Base-by-base conservation (phyloP, 2,797 vertebrate genomes). In the Lagodon rhomboides region DNA sequence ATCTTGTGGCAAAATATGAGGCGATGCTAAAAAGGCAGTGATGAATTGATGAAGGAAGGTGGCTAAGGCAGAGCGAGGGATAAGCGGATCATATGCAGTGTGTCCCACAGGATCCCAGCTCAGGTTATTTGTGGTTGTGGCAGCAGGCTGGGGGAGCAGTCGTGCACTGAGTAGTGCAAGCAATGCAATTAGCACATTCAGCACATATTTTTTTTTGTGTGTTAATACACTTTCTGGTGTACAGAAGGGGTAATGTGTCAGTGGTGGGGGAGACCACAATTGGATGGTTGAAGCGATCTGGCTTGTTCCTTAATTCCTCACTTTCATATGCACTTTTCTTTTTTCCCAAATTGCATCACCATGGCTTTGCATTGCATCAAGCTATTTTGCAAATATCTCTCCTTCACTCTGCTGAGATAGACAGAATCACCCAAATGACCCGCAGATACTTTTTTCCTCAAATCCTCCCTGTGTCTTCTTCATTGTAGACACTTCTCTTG, bases 331-430 rank as follows among this genome's bases (percentile, higher is more conserved):
- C 76, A 79, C 78, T 34, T 83, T 87, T 65, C 46, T 64, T 72
- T 76, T 27, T 34, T 75, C 50, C 50, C 27, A 56, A 75, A 56
- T 65, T 50, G 30, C 87, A 84, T 90, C 68, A 68, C 49, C 87
- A 87, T 76, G 20, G 53, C 86, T 80, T 85, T 79, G 23, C 82
- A 74, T 75, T 73, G 41, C 82, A 80, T 86, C 47, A 62, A 58
- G n/a, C 58, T 78, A 54, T 75, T 84, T 75, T 77, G 47, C 61
- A 75, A 70, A 71, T 53, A 25, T 49, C 10, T 61, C 18, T 60
- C 6, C 25, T 77, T 69, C 75, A 50, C 59, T 77, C 34, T 79
- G 55, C 68, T 77, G 49, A 84, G 60, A 68, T 71, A n/a, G 68
- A 71, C 18, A 64, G 10, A 67, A 27, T 13, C 55, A 12, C 30